Percentiles rank a stretch among this genome's conserved stretches.
phyloP scores from a whole-genome alignment of 2,797 vertebrate species.

The Borostomias antarcticus region DNA sequence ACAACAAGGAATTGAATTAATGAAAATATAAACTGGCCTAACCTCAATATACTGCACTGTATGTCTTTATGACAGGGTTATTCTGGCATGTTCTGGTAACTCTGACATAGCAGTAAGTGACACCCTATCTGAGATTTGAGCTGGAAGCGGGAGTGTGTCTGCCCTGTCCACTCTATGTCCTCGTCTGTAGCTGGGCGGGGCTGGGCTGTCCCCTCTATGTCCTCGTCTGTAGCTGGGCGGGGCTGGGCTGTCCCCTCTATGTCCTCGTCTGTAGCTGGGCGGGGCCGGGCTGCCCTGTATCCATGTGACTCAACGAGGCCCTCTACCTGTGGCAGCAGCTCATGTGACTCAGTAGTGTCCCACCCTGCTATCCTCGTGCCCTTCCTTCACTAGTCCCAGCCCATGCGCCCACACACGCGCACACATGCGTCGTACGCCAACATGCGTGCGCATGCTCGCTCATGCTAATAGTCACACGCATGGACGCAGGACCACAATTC shows the following conservation, averaged over 20 bases:
- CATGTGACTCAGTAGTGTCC: conserved; percentile 12
- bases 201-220: conserved; percentile 19
- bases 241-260: conserved; percentile 15
- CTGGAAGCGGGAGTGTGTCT: neutral
- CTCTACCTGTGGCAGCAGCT: conserved; percentile 2
- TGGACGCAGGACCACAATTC: neutral
- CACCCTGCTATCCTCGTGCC: conserved; percentile 19
- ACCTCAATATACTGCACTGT: neutral
- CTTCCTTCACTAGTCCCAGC: conserved; percentile 3
- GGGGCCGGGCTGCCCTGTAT: conserved; percentile 2
- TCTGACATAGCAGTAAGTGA: neutral
- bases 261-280: conserved; percentile 2
- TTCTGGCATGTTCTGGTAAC: neutral
- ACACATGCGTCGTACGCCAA: conserved; percentile 7
- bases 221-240: conserved; percentile 7
- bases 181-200: conserved; percentile 7
- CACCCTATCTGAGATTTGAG: neutral
- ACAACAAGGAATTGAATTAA: neutral
- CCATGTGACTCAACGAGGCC: conserved; percentile 5
- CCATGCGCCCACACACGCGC: neutral
- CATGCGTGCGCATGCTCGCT: neutral
- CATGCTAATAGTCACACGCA: neutral
- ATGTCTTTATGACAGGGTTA: neutral
- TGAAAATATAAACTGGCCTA: neutral
- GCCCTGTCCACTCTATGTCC: conserved; percentile 14